Conservation (phyloP, 2,888 invertebrate species). For the Horisme vitalbata region DNA sequence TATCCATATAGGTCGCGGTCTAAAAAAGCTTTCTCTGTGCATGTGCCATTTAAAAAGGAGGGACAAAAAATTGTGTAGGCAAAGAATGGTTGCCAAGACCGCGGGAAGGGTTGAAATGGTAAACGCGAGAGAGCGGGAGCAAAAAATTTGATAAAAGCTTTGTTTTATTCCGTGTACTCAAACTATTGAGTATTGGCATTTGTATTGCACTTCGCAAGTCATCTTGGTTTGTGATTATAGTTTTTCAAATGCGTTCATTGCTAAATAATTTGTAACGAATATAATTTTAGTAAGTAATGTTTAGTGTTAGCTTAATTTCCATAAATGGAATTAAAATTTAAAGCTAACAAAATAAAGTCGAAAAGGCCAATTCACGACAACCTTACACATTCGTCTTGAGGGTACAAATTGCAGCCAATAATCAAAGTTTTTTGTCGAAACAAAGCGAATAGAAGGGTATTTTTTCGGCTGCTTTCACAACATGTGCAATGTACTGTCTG, state of each 20-base stretch:
- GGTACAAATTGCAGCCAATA: constrained; percentile 81
- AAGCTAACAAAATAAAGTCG: background rate
- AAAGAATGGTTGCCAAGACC: constrained; percentile 73
- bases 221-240: too few species aligned
- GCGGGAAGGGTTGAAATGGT: constrained; percentile 70
- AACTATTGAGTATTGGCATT: constrained; percentile 40
- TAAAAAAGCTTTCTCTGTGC: constrained; percentile 73
- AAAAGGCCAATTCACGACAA: constrained; percentile 45
- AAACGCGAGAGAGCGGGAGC: constrained; percentile 58
- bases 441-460: constrained; percentile 72
- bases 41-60: constrained; percentile 81
- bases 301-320: too few species aligned
- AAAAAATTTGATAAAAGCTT: constrained; percentile 68
- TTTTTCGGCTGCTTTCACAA: constrained; percentile 78
- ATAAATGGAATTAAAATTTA: too few species aligned
- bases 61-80: constrained; percentile 73
- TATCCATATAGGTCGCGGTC: constrained; percentile 59
- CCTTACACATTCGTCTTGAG: constrained; percentile 46
- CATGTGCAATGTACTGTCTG: constrained; percentile 79
- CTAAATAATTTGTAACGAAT: too few species aligned
- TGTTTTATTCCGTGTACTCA: constrained; percentile 50
- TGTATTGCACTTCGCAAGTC: too few species aligned
- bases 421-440: constrained; percentile 74
- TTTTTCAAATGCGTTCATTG: too few species aligned
- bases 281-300: too few species aligned